Evolutionary conservation across 2,113 vertebrate genomes (phyloP).

Genomic region (Pangasianodon gigas): DNA sequence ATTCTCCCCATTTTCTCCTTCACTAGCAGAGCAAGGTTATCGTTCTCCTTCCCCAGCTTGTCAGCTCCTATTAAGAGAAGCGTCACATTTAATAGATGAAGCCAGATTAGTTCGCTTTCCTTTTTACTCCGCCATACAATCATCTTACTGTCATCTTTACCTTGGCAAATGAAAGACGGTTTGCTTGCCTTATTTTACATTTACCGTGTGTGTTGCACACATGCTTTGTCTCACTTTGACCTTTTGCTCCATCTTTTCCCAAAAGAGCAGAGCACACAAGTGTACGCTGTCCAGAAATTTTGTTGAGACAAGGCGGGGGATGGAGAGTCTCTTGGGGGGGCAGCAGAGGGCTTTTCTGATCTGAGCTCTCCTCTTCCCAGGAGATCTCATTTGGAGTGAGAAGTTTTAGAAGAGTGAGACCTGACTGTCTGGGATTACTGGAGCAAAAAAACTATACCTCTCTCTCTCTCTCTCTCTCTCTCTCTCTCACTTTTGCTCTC

Average conservation of each 20-base stretch:
- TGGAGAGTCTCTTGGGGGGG: conserved; percentile 37
- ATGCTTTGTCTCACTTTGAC: neutral
- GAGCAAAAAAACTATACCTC: conserved; percentile 25
- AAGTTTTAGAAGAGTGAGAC: conserved; percentile 57
- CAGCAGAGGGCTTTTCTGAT: conserved; percentile 42
- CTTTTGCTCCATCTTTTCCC: conserved; percentile 2
- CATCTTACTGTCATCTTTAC: conserved; percentile 66
- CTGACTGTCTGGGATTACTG: conserved; percentile 57
- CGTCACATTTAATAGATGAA: conserved; percentile 69
- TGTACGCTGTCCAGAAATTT: conserved; percentile 54
- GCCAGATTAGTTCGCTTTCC: conserved; percentile 64
- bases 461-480: conserved; percentile 28
- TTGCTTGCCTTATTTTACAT: conserved; percentile 61
- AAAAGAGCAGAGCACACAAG: conserved; percentile 1
- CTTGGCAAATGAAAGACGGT: conserved; percentile 65
- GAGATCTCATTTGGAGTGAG: conserved; percentile 71
- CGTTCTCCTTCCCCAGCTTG: conserved; percentile 61
- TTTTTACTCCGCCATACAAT: conserved; percentile 62
- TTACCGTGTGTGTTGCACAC: conserved; percentile 45
- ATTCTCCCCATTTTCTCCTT: conserved; percentile 53
- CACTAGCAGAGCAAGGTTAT: conserved; percentile 50
- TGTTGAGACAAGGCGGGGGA: conserved; percentile 51
- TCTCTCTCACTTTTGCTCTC: conserved; percentile 13
- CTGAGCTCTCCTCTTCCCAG: conserved; percentile 50
- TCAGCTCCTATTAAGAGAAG: conserved; percentile 68